Conservation (phyloP, 2,113 vertebrate genomes). For the Alces alces region DNA sequence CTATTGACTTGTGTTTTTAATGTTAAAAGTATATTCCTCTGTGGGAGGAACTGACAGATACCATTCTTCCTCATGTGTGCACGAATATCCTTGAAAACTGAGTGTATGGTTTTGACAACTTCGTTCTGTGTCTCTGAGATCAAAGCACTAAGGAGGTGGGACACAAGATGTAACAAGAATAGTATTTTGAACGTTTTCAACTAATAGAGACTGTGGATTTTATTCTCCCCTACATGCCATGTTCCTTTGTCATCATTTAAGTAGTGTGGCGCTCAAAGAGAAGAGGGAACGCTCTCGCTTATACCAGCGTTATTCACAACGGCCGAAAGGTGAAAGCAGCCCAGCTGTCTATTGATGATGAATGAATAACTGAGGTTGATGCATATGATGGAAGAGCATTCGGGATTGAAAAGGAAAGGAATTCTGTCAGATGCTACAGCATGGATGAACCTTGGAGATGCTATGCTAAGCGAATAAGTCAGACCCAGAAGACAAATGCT, state of each 20-base stretch:
- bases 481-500: neutral
- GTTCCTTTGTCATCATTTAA: neutral
- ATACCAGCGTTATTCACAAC: neutral
- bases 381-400: neutral
- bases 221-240: neutral
- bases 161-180: neutral
- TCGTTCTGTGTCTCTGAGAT: neutral
- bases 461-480: neutral
- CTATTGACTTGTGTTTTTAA: conserved; percentile 30
- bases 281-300: neutral
- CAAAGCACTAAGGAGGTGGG: neutral
- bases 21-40: conserved; percentile 32
- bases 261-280: neutral
- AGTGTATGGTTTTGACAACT: neutral
- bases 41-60: neutral
- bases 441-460: neutral
- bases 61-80: neutral
- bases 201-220: neutral
- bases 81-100: neutral
- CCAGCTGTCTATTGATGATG: neutral
- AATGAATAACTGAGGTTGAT: no score
- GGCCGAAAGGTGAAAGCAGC: neutral
- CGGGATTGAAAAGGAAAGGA: neutral
- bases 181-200: neutral
- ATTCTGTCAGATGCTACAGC: neutral